Base-by-base conservation (phyloP, 2,797 vertebrate genomes). In the Takifugu ocellatus region DNA sequence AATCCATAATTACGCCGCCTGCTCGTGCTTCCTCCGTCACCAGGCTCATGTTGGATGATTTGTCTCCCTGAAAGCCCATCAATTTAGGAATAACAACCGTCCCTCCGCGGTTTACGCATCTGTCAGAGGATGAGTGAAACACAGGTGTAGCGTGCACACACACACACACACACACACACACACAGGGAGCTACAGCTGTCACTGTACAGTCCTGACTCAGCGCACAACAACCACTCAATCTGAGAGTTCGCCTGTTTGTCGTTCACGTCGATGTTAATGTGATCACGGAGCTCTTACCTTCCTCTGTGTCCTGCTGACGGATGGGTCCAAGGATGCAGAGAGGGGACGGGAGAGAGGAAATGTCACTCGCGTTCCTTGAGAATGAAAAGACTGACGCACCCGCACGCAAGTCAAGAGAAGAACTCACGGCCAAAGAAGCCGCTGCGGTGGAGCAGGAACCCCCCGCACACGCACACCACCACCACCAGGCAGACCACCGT, bases 371-470 rank as follows among this genome's bases (percentile, higher is more conserved):
- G 54, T 27, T 54, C 27, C 29, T 51, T 66, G 25, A 25, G 44
- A 44, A 27, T 25, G 51, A 53, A 61, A 57, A 48, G 9, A 51
- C 1, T 65, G 42, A 49, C 48, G 54, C 8, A 0, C 25, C 16
- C 51, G 7, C 27, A 21, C 16, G 24, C 15, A 21, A 44, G 3
- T 17, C 43, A 50, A 33, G 16, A 17, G 26, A 25, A n/a, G 27
- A 47, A 94, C 96, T 94, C 91, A 98, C 97, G 94, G 84, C 91
- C 87, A 84, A 97, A 95, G 81, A 94, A 96, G 14, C 97, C 95
- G 33, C 93, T 95, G 57, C 93, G 94, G 67, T 94, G 93, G 14
- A 94, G 87, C 61, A 93, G 92, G 80, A 89, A 90, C n/a, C 92
- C 89, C 1, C 93, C 95, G 47, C 94, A 90, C 47, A 90, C 88